A percentile compares a stretch with the other conserved stretches of the same genome.
Conservation (phyloP, 2,888 invertebrate species). For the Idaea aversata region DNA sequence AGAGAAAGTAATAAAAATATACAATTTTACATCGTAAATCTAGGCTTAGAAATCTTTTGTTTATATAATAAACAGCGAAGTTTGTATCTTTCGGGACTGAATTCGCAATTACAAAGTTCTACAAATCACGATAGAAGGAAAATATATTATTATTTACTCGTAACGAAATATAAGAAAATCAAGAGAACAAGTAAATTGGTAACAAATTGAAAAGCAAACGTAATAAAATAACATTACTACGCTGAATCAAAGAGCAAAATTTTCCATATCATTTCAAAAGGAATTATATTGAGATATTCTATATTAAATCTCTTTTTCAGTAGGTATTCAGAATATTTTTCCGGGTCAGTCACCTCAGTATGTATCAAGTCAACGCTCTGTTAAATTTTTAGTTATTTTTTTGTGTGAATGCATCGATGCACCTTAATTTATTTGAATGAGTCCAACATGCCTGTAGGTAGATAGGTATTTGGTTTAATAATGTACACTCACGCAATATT, state of each 20-base stretch:
- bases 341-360: conserved; percentile 45
- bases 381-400: conserved; percentile 32
- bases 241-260: neutral
- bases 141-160: neutral
- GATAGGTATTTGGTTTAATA: conserved; percentile 28
- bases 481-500: conserved; percentile 32
- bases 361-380: conserved; percentile 19
- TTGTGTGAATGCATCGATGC: conserved; percentile 41
- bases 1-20: too few relatives aligned
- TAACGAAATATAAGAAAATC: neutral
- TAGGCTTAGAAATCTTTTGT: too few relatives aligned
- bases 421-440: conserved; percentile 46
- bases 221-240: neutral
- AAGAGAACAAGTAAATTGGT: neutral
- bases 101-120: neutral
- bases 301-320: conserved; percentile 9
- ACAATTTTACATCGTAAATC: too few relatives aligned
- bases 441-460: conserved; percentile 46
- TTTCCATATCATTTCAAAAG: conserved; percentile 3
- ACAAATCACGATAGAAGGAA: neutral
- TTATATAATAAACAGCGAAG: too few relatives aligned
- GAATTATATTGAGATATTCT: conserved; percentile 8
- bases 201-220: neutral
- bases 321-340: conserved; percentile 26
- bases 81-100: neutral